Percentiles rank a stretch among this genome's conserved stretches.
These are phyloP conservation scores for Tridacna gigas DNA, from an alignment of 2,888 invertebrate genomes.

Conservation along the genomic window DNA sequence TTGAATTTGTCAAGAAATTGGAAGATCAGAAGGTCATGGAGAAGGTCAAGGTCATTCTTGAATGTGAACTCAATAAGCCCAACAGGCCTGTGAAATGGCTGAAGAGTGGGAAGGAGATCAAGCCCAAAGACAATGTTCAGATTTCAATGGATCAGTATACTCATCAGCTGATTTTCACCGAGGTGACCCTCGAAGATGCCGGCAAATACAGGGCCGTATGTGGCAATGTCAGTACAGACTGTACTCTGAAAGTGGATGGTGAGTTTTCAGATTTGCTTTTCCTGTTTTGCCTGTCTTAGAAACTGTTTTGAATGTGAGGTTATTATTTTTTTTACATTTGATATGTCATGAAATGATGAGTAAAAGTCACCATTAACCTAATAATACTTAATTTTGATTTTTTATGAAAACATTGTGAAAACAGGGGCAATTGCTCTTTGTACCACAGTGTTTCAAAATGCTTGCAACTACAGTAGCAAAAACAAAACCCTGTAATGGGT, in stretches of 20 bases:
- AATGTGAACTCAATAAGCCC: conserved; percentile 74
- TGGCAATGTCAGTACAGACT: conserved; percentile 76
- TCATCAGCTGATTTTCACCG: conserved; percentile 78
- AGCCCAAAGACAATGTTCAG: conserved; percentile 92
- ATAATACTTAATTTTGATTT: no score
- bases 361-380: no score
- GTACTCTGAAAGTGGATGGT: conserved; percentile 81
- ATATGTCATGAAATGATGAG: no score
- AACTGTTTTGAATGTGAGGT: no score
- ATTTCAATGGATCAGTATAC: conserved; percentile 90
- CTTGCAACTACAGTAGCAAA: no score
- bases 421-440: no score
- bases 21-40: conserved; percentile 69
- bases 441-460: no score
- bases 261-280: conserved; percentile 16
- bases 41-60: conserved; percentile 85
- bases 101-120: conserved; percentile 91
- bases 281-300: no score
- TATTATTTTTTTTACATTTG: no score
- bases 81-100: conserved; percentile 91
- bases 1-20: conserved; percentile 73
- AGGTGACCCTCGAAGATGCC: conserved; percentile 77
- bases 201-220: conserved; percentile 79
- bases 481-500: no score
- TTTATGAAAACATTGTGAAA: no score